Evolutionary conservation across 2,888 invertebrate species (phyloP).

Genomic region (Heteromurus nitidus): DNA sequence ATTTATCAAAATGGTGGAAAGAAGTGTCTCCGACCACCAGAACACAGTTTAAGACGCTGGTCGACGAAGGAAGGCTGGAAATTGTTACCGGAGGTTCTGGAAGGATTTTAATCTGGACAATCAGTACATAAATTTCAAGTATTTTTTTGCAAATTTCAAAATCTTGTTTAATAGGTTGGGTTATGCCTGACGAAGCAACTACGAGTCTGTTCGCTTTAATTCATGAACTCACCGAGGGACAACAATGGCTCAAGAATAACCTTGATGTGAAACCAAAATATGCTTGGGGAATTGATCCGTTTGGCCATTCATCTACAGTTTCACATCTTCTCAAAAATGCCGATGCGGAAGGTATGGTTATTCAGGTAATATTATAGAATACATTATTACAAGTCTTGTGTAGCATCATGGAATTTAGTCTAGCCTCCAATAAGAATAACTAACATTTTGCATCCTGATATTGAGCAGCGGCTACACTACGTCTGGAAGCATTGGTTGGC

Average conservation of each 20-base stretch:
- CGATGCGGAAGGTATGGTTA: conserved; percentile 89
- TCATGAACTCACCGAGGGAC: conserved; percentile 76
- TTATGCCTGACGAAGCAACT: conserved; percentile 76
- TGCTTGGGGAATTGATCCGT: conserved; percentile 98
- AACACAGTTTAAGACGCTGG: conserved; percentile 76
- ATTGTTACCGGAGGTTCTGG: conserved; percentile 85
- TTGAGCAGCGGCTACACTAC: conserved; percentile 85
- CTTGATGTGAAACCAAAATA: conserved; percentile 85
- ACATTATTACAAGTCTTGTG: too few species aligned
- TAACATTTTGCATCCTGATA: too few species aligned
- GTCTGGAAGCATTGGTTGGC: conserved; percentile 97
- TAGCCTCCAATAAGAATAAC: too few species aligned
- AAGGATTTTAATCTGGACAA: neutral
- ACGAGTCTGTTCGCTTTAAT: conserved; percentile 14
- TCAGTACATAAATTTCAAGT: neutral
- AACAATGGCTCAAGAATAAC: conserved; percentile 91
- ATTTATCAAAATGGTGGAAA: conserved; percentile 70
- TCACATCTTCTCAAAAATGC: conserved; percentile 90
- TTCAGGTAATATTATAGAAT: too few species aligned
- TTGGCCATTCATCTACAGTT: conserved; percentile 95
- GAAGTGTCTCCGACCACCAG: conserved; percentile 79
- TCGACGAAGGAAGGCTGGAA: conserved; percentile 89
- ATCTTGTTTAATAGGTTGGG: conserved; percentile 18
- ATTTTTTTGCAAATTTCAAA: neutral
- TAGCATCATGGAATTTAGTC: too few species aligned